A percentile compares a stretch with the other conserved stretches of the same genome.
phyloP scores from a whole-genome alignment of 2,888 invertebrate species.

The Tachystola acroxantha region DNA sequence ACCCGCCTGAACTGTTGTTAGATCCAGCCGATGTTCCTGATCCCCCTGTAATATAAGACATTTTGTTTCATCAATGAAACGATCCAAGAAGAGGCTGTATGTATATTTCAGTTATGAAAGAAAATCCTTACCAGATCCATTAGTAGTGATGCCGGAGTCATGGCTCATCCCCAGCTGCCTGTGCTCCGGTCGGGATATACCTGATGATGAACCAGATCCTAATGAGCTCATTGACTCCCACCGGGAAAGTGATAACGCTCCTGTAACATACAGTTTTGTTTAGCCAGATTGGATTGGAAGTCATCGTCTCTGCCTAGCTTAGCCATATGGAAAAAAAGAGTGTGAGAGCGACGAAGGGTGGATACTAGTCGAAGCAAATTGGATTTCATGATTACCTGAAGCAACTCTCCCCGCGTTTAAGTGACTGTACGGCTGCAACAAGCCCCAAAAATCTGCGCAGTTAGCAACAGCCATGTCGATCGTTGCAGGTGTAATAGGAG shows the following conservation, averaged over 20 bases:
- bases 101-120: background rate
- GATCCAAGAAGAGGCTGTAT: background rate
- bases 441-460: conserved; percentile 93
- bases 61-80: background rate
- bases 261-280: conserved; percentile 44
- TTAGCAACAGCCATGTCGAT: conserved; percentile 91
- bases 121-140: conserved; percentile 52
- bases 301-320: too few relatives aligned
- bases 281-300: too few relatives aligned
- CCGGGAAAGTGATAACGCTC: conserved; percentile 89
- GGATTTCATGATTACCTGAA: conserved; percentile 78
- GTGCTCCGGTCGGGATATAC: conserved; percentile 51
- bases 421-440: conserved; percentile 94
- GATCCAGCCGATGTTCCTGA: conserved; percentile 50
- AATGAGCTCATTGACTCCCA: conserved; percentile 87
- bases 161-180: conserved; percentile 62
- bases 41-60: conserved; percentile 26
- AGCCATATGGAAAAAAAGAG: too few relatives aligned
- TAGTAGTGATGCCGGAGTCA: conserved; percentile 69
- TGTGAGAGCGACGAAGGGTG: too few relatives aligned
- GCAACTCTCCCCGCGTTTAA: conserved; percentile 92
- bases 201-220: conserved; percentile 65
- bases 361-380: too few relatives aligned
- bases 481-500: conserved; percentile 88
- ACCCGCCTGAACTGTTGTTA: conserved; percentile 34